phyloP scores from a whole-genome alignment of 2,797 vertebrate genomes.

The Darevskia mixta region DNA sequence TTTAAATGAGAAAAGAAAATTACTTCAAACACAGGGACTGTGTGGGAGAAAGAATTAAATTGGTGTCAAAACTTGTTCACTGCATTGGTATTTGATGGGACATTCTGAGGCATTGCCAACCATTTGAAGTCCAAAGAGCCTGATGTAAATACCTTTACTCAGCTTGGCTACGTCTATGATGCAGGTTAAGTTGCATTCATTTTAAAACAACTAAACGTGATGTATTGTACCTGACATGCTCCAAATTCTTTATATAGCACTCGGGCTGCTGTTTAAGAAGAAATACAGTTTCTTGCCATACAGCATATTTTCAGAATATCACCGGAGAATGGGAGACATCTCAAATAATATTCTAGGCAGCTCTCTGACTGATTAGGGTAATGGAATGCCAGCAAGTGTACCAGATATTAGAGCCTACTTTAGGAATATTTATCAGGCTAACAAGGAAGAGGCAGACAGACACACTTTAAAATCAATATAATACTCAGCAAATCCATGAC shows the following conservation, averaged over 20 bases:
- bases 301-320: not conserved
- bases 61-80: conserved; percentile 5
- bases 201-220: conserved; percentile 28
- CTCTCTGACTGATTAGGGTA: not conserved
- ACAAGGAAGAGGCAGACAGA: not conserved
- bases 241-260: conserved; percentile 10
- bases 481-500: not conserved
- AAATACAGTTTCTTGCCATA: conserved; percentile 1
- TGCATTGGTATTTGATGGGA: conserved; percentile 4
- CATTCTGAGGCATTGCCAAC: conserved; percentile 22
- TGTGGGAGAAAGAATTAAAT: conserved; percentile 2
- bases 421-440: conserved; percentile 31
- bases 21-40: not conserved
- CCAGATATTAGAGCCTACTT: not conserved
- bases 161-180: conserved; percentile 18
- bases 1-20: not conserved
- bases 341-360: conserved; percentile 2
- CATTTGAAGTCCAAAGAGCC: conserved; percentile 13
- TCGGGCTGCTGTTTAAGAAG: not conserved
- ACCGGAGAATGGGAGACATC: conserved; percentile 26
- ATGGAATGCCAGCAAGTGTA: not conserved
- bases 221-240: conserved; percentile 42
- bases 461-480: conserved; percentile 37
- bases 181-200: conserved; percentile 32
- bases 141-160: conserved; percentile 37